phyloP scores from a whole-genome alignment of 2,797 vertebrate species.

The Prionace glauca region DNA sequence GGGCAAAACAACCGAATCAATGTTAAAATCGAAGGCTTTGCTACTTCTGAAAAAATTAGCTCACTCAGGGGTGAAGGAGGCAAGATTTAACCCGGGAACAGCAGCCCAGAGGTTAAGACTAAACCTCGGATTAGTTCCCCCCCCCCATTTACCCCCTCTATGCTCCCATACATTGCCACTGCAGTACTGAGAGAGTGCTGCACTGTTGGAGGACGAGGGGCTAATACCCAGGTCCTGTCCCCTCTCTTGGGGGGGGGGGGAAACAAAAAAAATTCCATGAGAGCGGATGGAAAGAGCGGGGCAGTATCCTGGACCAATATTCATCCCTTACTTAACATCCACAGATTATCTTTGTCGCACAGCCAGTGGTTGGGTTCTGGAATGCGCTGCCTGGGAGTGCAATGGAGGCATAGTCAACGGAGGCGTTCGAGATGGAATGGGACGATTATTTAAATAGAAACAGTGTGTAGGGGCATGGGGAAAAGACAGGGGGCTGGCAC shows the following conservation, averaged over 20 bases:
- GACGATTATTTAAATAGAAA: too few relatives aligned
- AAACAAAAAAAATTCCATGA: neutral
- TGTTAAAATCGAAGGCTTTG: neutral
- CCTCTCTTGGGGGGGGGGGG: neutral
- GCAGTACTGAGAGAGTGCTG: neutral
- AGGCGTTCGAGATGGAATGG: too few relatives aligned
- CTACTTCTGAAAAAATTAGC: neutral
- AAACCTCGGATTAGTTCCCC: neutral
- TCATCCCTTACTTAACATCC: neutral
- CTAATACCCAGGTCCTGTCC: neutral
- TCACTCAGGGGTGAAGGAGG: too few relatives aligned
- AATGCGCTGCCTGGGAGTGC: too few relatives aligned
- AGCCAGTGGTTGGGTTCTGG: too few relatives aligned
- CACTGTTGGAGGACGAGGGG: neutral
- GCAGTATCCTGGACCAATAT: neutral
- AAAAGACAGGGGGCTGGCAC: too few relatives aligned
- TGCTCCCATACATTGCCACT: too few relatives aligned
- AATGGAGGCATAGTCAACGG: too few relatives aligned
- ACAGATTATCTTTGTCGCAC: too few relatives aligned
- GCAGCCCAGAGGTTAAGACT: neutral
- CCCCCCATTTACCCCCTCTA: neutral
- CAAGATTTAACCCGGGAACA: neutral
- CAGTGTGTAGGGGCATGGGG: too few relatives aligned
- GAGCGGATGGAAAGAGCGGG: neutral
- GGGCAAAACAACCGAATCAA: neutral